Conservation (phyloP, 2,888 invertebrate genomes). For the Heliconius cydno region DNA sequence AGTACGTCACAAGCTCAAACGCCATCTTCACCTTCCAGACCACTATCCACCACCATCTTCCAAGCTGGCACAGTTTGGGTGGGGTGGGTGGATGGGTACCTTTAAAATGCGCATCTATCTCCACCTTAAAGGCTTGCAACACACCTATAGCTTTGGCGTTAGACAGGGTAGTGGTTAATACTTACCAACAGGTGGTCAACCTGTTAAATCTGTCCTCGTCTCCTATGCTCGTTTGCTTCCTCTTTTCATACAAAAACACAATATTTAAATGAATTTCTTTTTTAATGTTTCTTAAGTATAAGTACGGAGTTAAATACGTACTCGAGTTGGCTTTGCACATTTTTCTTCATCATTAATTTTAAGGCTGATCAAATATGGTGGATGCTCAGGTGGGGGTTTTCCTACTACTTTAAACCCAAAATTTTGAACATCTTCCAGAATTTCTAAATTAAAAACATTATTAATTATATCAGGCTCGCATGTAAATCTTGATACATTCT, state of each 20-base stretch:
- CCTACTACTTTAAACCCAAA: constrained; percentile 16
- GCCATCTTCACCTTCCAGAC: neutral
- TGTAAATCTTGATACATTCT: neutral
- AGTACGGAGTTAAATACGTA: neutral
- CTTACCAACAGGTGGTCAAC: neutral
- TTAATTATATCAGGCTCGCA: neutral
- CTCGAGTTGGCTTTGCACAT: neutral
- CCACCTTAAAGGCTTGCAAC: neutral
- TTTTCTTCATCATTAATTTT: constrained; percentile 30
- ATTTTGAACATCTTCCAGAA: neutral
- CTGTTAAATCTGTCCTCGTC: too few species aligned
- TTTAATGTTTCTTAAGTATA: neutral
- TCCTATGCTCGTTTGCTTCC: neutral
- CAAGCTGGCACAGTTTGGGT: neutral
- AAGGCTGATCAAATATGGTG: constrained; percentile 26
- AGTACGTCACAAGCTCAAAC: neutral
- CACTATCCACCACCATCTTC: too few species aligned
- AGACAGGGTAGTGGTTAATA: neutral
- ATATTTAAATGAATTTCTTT: neutral
- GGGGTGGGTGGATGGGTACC: neutral
- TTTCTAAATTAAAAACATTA: neutral
- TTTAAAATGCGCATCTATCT: neutral
- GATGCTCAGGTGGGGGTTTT: constrained; percentile 18
- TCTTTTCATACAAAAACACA: neutral
- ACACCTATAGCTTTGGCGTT: neutral